Evolutionary conservation across 1,140 invertebrate species (phyloP), one percentile per base, ranked within the genome.

Genomic region (Magallana angulata): DNA sequence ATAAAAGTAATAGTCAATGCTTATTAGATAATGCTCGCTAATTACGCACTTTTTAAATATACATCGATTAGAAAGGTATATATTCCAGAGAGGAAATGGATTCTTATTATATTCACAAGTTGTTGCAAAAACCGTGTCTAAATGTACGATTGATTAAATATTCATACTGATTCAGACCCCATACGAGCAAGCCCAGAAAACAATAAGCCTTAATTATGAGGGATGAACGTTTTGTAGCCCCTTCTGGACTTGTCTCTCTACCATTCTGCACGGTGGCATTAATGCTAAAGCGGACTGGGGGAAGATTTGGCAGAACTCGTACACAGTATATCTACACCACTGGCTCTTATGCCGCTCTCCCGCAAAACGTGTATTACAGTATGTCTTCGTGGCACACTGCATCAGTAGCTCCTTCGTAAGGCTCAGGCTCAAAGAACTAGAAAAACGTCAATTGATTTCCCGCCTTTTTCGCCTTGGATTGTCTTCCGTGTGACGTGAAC

Each of bases 201-300:
- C 36, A 76, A 76, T 76, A 76, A 76, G 68, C 11, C 24, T 76
- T 76, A 76, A 76, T 76, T 76, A 76, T 36, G 68, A 12, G 11
- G 12, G 68, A 76, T 76, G 68, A 76, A 30, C 68, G 68, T 76
- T 76, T 76, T 76, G 68, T 76, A 36, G 68, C 30, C 68, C 68
- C 68, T 76, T 30, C 68, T 76, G 68, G 68, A 76, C 68, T 76
- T 30, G 68, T 18, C 64, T 5, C 11, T 12, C 68, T 12, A 76
- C 18, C 24, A 24, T 30, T 76, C 24, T 11, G 24, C 24, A 30
- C 24, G 24, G 30, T 30, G 24, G 68, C 24, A 36, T 76, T 76
- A 11, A 12, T 76, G 36, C 68, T 30, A 12, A 76, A 30, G 24
- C 24, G 68, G 68, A 76, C 68, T 76, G 18, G 24, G 68, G 11